phyloP scores from a whole-genome alignment of 2,797 vertebrate species.

The Danio jaintianensis region DNA sequence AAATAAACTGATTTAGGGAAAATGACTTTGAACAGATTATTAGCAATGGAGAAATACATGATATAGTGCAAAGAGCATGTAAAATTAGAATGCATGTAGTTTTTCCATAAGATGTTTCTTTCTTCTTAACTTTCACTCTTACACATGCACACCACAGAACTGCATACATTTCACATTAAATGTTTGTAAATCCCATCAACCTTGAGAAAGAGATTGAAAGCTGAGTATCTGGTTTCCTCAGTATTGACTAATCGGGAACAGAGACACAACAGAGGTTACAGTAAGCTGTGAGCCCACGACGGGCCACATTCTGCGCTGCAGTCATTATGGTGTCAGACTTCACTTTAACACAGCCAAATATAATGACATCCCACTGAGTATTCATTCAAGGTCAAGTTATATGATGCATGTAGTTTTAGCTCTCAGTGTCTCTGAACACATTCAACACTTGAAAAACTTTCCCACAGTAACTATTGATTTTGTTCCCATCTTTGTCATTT shows the following conservation, averaged over 20 bases:
- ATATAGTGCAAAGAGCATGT: neutral
- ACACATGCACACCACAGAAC: neutral
- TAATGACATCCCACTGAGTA: constrained; percentile 28
- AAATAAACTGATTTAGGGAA: too few relatives aligned
- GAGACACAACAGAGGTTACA: constrained; percentile 33
- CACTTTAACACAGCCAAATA: constrained; percentile 18
- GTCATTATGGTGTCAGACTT: constrained; percentile 36
- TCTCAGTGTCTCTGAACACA: neutral
- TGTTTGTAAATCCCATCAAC: constrained; percentile 39
- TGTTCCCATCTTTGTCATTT: neutral
- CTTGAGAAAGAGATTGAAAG: constrained; percentile 16
- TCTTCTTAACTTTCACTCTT: constrained; percentile 1
- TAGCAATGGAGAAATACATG: too few relatives aligned
- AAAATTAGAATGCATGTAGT: neutral
- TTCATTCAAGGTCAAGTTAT: constrained; percentile 30
- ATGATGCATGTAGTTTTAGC: constrained; percentile 8
- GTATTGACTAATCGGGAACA: constrained; percentile 27
- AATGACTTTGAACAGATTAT: too few relatives aligned
- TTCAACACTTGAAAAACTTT: neutral
- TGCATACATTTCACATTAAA: constrained; percentile 39
- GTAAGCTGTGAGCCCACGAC: neutral
- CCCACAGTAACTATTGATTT: neutral
- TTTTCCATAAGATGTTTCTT: neutral
- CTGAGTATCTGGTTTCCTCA: constrained; percentile 26
- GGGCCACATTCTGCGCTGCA: constrained; percentile 2